Evolutionary conservation across 2,113 vertebrate genomes (phyloP), one percentile per base, ranked within the genome.

Genomic region (Oriolus oriolus): DNA sequence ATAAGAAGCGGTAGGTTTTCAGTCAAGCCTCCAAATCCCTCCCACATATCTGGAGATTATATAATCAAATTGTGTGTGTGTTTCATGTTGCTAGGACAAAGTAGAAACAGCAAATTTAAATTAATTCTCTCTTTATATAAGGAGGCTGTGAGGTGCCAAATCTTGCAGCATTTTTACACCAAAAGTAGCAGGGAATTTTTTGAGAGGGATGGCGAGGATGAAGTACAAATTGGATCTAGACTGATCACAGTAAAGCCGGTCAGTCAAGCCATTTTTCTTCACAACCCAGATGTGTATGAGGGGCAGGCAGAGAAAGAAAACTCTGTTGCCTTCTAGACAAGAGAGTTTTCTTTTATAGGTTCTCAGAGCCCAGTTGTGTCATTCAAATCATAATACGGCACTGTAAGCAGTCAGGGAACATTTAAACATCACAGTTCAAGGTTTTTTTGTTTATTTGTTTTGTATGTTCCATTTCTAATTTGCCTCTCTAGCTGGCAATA

Each of bases 51-150:
- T 95, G 69, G 49, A 95, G 65, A 78, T 97, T 93, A 82, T 90
- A 73, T 89, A 95, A 92, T 92, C 64, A 71, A 90, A 87, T 89
- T 49, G 63, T 83, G 15, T 84, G 57, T 73, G 60, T 83, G 45
- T 93, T 95, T 83, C 42, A 26, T 89, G 90, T 89, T 15, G 27
- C 71, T 94, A 89, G 88, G 93, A 84, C 69, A 78, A 96, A 96
- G 88, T 84, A 87, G 83, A 90, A 93, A 90, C 31, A 92, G 80
- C 69, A 82, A 64, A 87, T 49, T 92, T 80, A 92, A 92, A 79
- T 94, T 61, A 79, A 50, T 88, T 93, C 31, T 71, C 24, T 3
- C 84, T 92, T 88, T 84, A 31, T 93, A n/a, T 78, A 84, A 81
- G 39, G 44, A 78, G 61, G 11, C 44, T 74, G 28, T 52, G 68